Percentiles rank a stretch among this genome's conserved stretches.
Evolutionary conservation across 2,113 vertebrate genomes (phyloP).

Genomic region (Prunella himalayana): DNA sequence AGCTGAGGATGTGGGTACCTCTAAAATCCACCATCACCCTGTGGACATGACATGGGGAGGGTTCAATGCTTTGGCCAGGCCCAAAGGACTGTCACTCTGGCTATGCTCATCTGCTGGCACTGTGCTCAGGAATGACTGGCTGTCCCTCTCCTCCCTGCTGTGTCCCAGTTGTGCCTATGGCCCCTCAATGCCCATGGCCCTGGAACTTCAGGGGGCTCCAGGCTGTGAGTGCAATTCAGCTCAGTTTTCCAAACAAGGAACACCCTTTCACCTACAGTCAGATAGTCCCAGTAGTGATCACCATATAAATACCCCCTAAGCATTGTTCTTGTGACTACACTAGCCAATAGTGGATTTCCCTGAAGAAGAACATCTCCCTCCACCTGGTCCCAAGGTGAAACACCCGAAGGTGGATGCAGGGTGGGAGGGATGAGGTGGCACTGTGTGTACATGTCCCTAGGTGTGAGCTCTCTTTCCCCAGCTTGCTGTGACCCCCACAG

Average conservation of each 20-base stretch:
- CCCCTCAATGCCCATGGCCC: accelerated
- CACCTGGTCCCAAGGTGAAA: not conserved
- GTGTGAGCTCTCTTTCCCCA: not conserved
- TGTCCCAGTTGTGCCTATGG: not conserved
- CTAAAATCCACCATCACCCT: not conserved
- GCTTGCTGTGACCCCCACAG: not conserved
- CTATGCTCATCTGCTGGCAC: not conserved
- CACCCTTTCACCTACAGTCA: accelerated
- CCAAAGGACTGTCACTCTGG: not conserved
- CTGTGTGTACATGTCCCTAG: not conserved
- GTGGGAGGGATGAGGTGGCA: not conserved
- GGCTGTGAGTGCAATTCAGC: not conserved
- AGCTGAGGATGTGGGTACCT: not conserved
- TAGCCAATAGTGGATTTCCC: not conserved
- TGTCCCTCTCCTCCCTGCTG: not conserved
- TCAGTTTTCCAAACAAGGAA: not conserved
- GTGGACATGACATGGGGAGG: not conserved
- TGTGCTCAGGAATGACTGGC: not conserved
- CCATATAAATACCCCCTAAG: not conserved
- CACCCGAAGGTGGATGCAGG: not conserved
- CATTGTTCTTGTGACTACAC: not conserved
- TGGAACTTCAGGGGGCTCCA: not conserved
- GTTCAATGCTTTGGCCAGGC: not conserved
- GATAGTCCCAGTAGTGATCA: not conserved
- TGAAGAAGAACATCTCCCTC: not conserved